phyloP scores from a whole-genome alignment of 2,888 invertebrate species.

The Orgyia antiqua region DNA sequence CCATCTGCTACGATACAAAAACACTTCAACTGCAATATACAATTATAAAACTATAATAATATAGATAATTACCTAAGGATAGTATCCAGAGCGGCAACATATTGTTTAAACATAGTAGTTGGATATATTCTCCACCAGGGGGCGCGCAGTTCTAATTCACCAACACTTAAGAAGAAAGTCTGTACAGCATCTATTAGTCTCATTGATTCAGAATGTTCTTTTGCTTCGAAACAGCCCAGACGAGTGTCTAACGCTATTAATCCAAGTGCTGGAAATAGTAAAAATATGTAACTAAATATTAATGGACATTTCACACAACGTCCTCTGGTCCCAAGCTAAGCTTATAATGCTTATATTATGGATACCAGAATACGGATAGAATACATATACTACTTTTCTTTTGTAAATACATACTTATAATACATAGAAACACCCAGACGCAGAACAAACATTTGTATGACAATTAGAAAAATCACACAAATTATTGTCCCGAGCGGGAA shows the following conservation, averaged over 20 bases:
- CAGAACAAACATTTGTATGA: too few species aligned
- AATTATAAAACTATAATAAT: too few species aligned
- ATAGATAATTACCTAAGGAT: conserved; percentile 80
- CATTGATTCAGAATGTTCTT: conserved; percentile 78
- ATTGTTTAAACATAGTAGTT: conserved; percentile 80
- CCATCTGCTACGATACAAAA: too few species aligned
- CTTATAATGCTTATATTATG: too few species aligned
- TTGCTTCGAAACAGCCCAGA: conserved; percentile 80
- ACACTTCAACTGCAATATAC: too few species aligned
- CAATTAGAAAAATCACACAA: too few species aligned
- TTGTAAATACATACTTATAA: too few species aligned
- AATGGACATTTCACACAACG: neutral
- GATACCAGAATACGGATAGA: too few species aligned
- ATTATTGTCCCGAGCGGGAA: too few species aligned
- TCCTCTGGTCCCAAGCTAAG: neutral
- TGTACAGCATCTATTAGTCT: conserved; percentile 81
- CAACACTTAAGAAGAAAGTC: conserved; percentile 82
- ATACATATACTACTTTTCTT: too few species aligned
- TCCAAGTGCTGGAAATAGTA: conserved; percentile 75
- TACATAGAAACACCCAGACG: too few species aligned
- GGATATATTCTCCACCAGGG: conserved; percentile 83
- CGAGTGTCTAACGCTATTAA: conserved; percentile 81
- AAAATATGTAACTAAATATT: neutral
- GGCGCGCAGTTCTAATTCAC: conserved; percentile 80
- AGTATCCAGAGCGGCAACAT: conserved; percentile 81